Evolutionary conservation across 2,113 vertebrate genomes (phyloP).

Genomic region (Symphodus melops): DNA sequence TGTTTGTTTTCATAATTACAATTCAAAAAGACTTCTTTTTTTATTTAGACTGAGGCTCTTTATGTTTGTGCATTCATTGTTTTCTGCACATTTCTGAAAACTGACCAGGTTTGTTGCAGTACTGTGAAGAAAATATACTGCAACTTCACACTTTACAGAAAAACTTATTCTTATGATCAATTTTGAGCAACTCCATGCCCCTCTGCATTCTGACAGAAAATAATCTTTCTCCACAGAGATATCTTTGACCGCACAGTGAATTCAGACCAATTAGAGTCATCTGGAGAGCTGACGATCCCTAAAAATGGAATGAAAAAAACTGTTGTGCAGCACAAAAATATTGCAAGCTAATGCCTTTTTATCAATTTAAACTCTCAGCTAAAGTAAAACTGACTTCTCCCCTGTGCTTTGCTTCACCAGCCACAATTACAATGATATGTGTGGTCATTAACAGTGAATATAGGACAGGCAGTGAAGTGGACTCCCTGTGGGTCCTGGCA

Average conservation of each 20-base stretch:
- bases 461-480: conserved; percentile 69
- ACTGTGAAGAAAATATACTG: conserved; percentile 12
- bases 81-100: conserved; percentile 17
- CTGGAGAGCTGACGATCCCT: conserved; percentile 17
- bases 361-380: conserved; percentile 13
- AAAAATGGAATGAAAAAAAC: conserved; percentile 30
- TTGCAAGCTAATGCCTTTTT: conserved; percentile 1
- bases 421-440: conserved; percentile 48
- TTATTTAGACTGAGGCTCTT: conserved; percentile 20
- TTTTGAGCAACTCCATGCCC: conserved; percentile 22
- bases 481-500: conserved; percentile 71
- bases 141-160: background rate
- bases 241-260: background rate
- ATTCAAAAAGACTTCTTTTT: conserved; percentile 11
- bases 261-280: conserved; percentile 41
- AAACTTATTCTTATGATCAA: conserved; percentile 5
- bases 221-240: conserved; percentile 15
- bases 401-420: conserved; percentile 7
- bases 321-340: background rate
- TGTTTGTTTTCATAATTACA: conserved; percentile 31
- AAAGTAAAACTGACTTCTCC: conserved; percentile 39
- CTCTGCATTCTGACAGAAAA: conserved; percentile 20
- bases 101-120: conserved; percentile 6
- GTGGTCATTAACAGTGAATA: conserved; percentile 61
- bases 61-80: conserved; percentile 25